Base-by-base conservation (phyloP, 1,140 invertebrate species). In the Stegodyphus mimosarum region DNA sequence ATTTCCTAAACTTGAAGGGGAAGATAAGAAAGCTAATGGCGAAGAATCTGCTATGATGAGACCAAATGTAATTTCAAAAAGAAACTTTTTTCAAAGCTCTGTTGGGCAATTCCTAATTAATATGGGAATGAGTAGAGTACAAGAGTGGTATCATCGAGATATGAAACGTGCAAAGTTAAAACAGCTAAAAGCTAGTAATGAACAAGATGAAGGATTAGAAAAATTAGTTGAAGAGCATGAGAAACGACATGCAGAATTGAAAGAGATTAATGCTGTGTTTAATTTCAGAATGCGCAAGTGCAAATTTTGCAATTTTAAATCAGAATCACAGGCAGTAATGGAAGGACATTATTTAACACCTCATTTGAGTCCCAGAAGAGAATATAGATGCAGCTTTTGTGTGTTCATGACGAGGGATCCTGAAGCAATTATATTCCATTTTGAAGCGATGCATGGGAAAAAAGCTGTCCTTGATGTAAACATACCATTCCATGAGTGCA, bases 111-210 rank as follows among this genome's bases (percentile, higher is more conserved):
- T 98, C 90, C 96, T 98, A 88, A 95, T 95, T 90, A 95, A 97
- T 89, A 95, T 98, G 87, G 97, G 97, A 15, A 92, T 95, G 72
- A 96, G 95, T 90, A 92, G 98, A 79, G 96, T 97, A 5, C 96
- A 98, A 90, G 96, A 98, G 90, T 96, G 94, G 90, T 97, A 98
- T 7, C 97, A 98, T 91, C 94, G 93, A 51, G 97, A 99, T 92
- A 91, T 98, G 71, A 91, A 98, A 70, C 93, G 95, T 80, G 94
- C 95, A 88, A 95, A 98, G 89, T 96, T 95, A 88, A 93, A 95
- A 72, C 96, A 97, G 90, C 88, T 90, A 18, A 89, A 90, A 74
- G 64, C 72, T 17, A 69, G 70, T 17, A 76, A 63, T n/a, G 11
- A 52, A 15, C 17, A 70, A 18, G 81, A 93, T 92, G 77, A 93